A percentile compares a stretch with the other conserved stretches of the same genome.
phyloP scores from a whole-genome alignment of 2,888 invertebrate species.

The Drosophila dives region DNA sequence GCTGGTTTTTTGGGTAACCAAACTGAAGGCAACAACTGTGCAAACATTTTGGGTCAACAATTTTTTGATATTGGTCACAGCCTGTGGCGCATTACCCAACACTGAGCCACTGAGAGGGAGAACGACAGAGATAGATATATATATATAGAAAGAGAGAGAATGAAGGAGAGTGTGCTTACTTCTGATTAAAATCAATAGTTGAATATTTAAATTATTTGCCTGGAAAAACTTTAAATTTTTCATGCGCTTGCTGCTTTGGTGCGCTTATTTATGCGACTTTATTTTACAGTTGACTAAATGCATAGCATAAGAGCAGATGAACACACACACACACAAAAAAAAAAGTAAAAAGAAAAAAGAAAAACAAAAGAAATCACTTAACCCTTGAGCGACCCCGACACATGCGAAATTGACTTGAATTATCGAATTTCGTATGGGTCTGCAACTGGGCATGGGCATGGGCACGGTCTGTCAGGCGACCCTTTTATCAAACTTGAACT shows the following conservation, averaged over 20 bases:
- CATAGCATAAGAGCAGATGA: conserved; percentile 13
- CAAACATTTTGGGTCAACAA: conserved; percentile 60
- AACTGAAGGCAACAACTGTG: conserved; percentile 49
- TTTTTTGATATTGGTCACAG: conserved; percentile 50
- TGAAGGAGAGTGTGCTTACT: background rate
- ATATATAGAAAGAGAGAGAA: too few species aligned
- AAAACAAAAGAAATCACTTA: conserved; percentile 75
- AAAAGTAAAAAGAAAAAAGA: conserved; percentile 21
- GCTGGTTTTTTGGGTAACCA: conserved; percentile 37
- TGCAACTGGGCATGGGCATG: conserved; percentile 43
- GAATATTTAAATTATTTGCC: conserved; percentile 40
- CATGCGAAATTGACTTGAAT: conserved; percentile 76
- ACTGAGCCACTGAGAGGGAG: background rate
- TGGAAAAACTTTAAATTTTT: conserved; percentile 51
- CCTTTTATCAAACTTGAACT: conserved; percentile 76
- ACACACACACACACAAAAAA: conserved; percentile 11
- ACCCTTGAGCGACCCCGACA: conserved; percentile 76
- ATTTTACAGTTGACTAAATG: conserved; percentile 70
- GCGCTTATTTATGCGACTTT: conserved; percentile 68
- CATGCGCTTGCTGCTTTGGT: conserved; percentile 31
- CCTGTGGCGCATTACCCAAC: conserved; percentile 50
- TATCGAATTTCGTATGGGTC: conserved; percentile 67
- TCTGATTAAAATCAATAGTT: conserved; percentile 53
- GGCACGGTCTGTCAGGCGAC: conserved; percentile 50
- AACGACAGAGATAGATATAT: background rate